phyloP scores from a whole-genome alignment of 2,888 invertebrate genomes.

The Thymelicus lineola region DNA sequence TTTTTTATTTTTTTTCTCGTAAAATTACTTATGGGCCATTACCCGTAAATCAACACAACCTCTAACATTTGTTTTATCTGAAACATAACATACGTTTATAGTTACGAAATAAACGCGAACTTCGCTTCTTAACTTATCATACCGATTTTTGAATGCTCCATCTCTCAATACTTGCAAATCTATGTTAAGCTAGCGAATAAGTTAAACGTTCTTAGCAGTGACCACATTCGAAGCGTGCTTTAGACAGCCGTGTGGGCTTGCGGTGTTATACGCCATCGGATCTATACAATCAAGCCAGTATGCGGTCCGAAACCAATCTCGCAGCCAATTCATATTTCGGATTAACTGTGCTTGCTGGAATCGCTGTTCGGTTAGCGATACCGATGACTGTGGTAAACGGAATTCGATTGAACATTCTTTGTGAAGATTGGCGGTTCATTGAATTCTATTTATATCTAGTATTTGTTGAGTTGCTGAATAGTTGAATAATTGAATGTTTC shows the following conservation, averaged over 20 bases:
- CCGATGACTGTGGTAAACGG: conserved; percentile 1
- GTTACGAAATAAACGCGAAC: too few species aligned
- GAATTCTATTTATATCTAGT: conserved; percentile 3
- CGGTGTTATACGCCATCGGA: conserved; percentile 52
- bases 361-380: conserved; percentile 40
- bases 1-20: too few species aligned
- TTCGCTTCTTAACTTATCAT: too few species aligned
- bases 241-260: conserved; percentile 54
- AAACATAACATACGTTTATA: too few species aligned
- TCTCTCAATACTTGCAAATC: not conserved
- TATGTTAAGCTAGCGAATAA: conserved; percentile 42
- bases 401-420: conserved; percentile 3
- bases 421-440: conserved; percentile 10
- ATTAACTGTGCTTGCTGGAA: conserved; percentile 41
- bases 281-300: conserved; percentile 43
- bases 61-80: too few species aligned
- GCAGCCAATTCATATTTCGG: conserved; percentile 47
- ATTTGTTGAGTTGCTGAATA: not conserved
- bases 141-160: not conserved
- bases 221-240: conserved; percentile 53
- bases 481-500: conserved; percentile 9
- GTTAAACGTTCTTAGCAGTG: conserved; percentile 52
- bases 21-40: too few species aligned
- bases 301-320: conserved; percentile 49
- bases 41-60: too few species aligned